Evolutionary conservation across 2,797 vertebrate genomes (phyloP).

Genomic region (Arrhamphus sclerolepis): DNA sequence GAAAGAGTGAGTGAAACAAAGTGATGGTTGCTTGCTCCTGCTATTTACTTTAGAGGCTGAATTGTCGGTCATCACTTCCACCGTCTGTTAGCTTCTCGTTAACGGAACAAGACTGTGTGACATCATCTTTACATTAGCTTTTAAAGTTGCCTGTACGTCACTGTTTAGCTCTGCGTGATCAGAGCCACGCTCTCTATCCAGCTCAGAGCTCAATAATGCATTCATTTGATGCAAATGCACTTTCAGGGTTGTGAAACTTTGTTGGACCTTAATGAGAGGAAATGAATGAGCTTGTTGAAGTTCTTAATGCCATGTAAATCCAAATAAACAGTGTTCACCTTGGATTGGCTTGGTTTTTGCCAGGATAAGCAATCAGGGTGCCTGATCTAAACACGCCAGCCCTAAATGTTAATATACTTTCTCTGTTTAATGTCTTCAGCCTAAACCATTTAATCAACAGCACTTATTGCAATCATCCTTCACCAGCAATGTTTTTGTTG

Average conservation of each 20-base stretch:
- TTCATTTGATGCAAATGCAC: conserved; percentile 26
- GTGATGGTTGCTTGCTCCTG: conserved; percentile 74
- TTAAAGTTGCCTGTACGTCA: conserved; percentile 39
- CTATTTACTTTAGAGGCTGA: conserved; percentile 64
- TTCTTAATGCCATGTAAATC: conserved; percentile 29
- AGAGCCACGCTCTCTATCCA: conserved; percentile 22
- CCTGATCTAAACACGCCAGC: conserved; percentile 20
- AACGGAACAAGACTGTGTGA: conserved; percentile 43
- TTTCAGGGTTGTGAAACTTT: conserved; percentile 19
- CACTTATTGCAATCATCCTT: conserved; percentile 13
- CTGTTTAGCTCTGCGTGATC: conserved; percentile 39
- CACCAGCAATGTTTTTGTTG: conserved; percentile 7
- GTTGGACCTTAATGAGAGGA: conserved; percentile 31
- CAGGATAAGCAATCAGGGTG: conserved; percentile 23
- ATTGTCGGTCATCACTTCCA: conserved; percentile 41
- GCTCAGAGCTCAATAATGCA: background rate
- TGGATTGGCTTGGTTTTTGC: background rate
- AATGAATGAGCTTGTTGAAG: conserved; percentile 48
- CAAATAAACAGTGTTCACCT: conserved; percentile 53
- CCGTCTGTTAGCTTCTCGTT: conserved; percentile 63
- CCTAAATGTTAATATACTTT: conserved; percentile 27
- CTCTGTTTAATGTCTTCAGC: conserved; percentile 22
- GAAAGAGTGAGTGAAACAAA: conserved; percentile 25
- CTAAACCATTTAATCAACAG: conserved; percentile 36
- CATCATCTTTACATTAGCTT: conserved; percentile 57